These are phyloP conservation scores for Epirrhoe alternata DNA, from an alignment of 2,888 invertebrate species.

Conservation along the genomic window DNA sequence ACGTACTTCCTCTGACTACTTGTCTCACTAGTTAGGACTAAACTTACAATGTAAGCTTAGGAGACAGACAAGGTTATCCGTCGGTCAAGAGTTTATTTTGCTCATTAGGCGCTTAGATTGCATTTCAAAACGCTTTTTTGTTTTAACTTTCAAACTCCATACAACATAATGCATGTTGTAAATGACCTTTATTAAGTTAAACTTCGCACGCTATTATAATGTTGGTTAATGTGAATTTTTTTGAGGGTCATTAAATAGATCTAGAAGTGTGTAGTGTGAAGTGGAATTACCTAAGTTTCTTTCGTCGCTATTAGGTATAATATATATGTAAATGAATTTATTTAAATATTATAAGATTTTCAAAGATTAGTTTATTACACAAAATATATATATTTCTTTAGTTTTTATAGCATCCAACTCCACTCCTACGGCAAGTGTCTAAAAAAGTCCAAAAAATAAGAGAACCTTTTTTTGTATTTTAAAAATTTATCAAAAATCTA, in stretches of 20 bases:
- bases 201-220: not conserved
- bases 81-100: slow-evolving; percentile 21
- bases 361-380: no score
- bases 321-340: no score
- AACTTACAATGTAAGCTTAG: slow-evolving; percentile 22
- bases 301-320: no score
- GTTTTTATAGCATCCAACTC: no score
- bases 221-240: not conserved
- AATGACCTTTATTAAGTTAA: slow-evolving; percentile 2
- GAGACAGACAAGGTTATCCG: slow-evolving; percentile 28
- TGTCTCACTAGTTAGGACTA: slow-evolving; percentile 15
- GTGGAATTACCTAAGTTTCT: no score
- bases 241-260: not conserved
- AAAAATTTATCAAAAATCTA: slow-evolving; percentile 43
- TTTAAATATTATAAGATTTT: no score
- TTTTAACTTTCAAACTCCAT: slow-evolving; percentile 5
- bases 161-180: not conserved
- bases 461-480: not conserved
- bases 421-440: no score
- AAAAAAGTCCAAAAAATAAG: no score
- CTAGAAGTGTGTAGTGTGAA: not conserved
- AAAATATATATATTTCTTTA: no score
- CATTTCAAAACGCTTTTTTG: slow-evolving; percentile 29
- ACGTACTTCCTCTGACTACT: slow-evolving; percentile 47
- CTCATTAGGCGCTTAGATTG: slow-evolving; percentile 27